Evolutionary conservation across 2,797 vertebrate species (phyloP).

Genomic region (Heliangelus exortis): DNA sequence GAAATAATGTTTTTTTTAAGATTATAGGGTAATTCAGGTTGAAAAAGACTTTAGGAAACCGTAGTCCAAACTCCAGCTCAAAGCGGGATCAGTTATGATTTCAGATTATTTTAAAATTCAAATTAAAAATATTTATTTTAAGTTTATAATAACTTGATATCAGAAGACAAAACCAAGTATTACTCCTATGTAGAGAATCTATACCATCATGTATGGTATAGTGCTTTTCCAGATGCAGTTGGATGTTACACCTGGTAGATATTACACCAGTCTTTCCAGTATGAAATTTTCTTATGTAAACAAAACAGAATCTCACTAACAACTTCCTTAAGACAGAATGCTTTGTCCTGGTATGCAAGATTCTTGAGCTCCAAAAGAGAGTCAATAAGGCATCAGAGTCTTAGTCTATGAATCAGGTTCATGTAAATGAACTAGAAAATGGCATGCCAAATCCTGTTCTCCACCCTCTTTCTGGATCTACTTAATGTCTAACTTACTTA

Average conservation of each 20-base stretch:
- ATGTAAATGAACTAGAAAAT: background rate
- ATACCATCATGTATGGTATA: rapidly evolving
- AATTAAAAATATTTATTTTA: background rate
- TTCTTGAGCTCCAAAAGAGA: background rate
- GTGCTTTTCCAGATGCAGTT: rapidly evolving
- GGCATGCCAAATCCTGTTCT: background rate
- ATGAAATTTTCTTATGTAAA: background rate
- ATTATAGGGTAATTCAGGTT: background rate
- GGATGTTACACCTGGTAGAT: background rate
- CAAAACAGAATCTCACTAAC: background rate
- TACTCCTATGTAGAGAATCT: background rate
- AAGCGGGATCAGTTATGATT: background rate
- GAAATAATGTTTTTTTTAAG: background rate
- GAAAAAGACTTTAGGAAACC: background rate
- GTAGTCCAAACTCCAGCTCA: background rate
- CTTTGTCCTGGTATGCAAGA: background rate
- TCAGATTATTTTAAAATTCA: background rate
- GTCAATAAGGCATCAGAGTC: background rate
- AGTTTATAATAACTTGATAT: background rate
- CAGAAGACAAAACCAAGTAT: background rate
- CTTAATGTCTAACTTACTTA: background rate
- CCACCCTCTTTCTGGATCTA: background rate
- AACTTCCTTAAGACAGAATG: background rate
- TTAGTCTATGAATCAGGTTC: background rate
- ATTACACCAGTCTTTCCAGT: background rate